phyloP scores from a whole-genome alignment of 2,113 vertebrate genomes.

The Pluvianellus socialis region DNA sequence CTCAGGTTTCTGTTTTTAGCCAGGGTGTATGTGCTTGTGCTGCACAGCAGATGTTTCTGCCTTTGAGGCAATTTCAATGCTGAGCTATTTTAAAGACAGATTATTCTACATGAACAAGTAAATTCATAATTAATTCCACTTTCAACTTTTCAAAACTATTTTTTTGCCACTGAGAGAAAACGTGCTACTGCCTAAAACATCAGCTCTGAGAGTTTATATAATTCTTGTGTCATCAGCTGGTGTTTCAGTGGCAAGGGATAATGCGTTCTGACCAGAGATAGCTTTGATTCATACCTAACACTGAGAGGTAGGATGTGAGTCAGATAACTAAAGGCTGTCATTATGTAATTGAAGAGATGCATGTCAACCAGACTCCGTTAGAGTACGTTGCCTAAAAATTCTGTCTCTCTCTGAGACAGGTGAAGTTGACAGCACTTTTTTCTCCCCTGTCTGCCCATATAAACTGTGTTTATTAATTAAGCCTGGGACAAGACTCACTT shows the following conservation, averaged over 20 bases:
- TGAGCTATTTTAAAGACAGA: conserved; percentile 66
- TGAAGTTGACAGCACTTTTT: not conserved
- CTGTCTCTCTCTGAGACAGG: not conserved
- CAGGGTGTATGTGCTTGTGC: conserved; percentile 30
- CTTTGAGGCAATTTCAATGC: conserved; percentile 66
- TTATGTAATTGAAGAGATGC: not conserved
- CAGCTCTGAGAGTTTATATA: not conserved
- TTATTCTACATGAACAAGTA: conserved; percentile 67
- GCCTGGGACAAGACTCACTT: not conserved
- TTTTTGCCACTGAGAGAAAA: not conserved
- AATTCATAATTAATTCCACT: conserved; percentile 64
- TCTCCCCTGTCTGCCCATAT: not conserved
- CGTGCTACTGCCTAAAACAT: not conserved
- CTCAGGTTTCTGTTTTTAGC: conserved; percentile 59
- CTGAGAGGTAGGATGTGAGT: not conserved
- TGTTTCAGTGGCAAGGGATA: not conserved
- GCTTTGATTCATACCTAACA: conserved; percentile 15
- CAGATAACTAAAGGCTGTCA: not conserved
- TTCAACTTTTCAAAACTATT: conserved; percentile 30
- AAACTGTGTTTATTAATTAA: not conserved
- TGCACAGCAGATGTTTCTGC: conserved; percentile 69
- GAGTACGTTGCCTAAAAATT: not conserved
- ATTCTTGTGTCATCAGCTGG: not conserved
- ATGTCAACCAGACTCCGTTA: not conserved
- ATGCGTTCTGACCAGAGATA: not conserved